These are phyloP conservation scores for Tanypteryx hageni DNA, from an alignment of 2,888 invertebrate species.

Conservation along the genomic window DNA sequence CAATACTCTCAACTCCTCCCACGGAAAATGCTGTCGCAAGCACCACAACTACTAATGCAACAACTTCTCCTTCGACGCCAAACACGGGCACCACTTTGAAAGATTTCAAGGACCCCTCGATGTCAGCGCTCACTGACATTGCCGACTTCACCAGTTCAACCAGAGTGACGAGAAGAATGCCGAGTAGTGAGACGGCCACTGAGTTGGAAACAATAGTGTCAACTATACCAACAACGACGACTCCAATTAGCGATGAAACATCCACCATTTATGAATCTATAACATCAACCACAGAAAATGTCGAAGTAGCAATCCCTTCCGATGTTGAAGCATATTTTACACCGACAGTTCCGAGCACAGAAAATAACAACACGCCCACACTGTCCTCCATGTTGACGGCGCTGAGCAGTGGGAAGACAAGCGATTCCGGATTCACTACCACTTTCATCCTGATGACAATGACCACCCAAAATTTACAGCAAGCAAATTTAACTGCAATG, in stretches of 20 bases:
- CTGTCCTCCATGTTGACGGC: not conserved
- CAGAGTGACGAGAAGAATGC: constrained; percentile 45
- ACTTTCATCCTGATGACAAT: constrained; percentile 44
- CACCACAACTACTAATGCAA: not conserved
- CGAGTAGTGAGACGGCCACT: not conserved
- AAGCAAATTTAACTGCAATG: not conserved
- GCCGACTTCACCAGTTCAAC: constrained; percentile 26
- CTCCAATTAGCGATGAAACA: not conserved
- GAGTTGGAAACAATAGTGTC: not conserved
- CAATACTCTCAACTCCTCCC: not conserved
- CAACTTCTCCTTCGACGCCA: not conserved
- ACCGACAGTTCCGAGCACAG: not conserved
- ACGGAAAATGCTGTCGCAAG: not conserved
- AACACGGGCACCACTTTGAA: not conserved
- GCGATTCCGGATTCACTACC: constrained; percentile 23
- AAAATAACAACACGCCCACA: not conserved
- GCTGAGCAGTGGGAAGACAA: constrained; percentile 8
- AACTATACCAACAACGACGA: not conserved
- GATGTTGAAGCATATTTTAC: not conserved
- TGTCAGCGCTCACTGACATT: not conserved
- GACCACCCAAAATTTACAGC: constrained; percentile 38
- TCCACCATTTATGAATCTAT: not conserved
- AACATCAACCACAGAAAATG: not conserved
- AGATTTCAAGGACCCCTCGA: constrained; percentile 34
- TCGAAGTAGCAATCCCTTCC: not conserved